These are phyloP conservation scores for Pogonognathellus flavescens DNA, from an alignment of 1,140 invertebrate genomes.

Conservation along the genomic window DNA sequence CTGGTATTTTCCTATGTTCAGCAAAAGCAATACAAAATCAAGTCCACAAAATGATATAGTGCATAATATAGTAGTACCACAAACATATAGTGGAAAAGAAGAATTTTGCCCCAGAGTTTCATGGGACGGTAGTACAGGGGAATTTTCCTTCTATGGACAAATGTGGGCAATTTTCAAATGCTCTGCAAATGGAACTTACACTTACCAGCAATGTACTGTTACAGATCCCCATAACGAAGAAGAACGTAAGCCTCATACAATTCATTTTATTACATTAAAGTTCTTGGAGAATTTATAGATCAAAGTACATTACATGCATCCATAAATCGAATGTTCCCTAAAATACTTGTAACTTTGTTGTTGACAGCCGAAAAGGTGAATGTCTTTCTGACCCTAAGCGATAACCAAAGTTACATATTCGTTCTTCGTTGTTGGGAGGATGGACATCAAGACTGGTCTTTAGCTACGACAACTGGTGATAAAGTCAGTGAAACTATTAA, in stretches of 20 bases:
- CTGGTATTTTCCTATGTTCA: conserved; percentile 16
- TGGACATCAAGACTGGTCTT: neutral
- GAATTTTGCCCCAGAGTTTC: conserved; percentile 20
- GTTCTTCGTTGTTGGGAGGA: conserved; percentile 24
- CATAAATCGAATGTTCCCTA: too few relatives aligned
- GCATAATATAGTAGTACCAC: too few relatives aligned
- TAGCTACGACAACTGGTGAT: neutral
- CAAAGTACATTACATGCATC: too few relatives aligned
- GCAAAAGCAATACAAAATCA: neutral
- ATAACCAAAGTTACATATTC: neutral
- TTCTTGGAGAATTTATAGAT: too few relatives aligned
- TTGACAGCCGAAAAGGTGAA: conserved; percentile 6
- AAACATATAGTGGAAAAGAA: neutral
- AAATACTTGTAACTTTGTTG: too few relatives aligned
- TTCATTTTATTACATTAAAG: too few relatives aligned
- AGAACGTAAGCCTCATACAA: neutral
- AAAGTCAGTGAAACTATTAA: neutral
- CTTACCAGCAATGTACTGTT: neutral
- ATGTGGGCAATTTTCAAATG: neutral
- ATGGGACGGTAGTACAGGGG: neutral
- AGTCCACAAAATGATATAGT: neutral
- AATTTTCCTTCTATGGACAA: neutral
- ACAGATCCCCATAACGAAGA: conserved; percentile 1
- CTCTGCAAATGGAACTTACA: neutral
- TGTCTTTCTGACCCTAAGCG: neutral